A percentile compares a stretch with the other conserved stretches of the same genome.
Conservation (phyloP, 2,113 vertebrate genomes). For the Strigops habroptila region DNA sequence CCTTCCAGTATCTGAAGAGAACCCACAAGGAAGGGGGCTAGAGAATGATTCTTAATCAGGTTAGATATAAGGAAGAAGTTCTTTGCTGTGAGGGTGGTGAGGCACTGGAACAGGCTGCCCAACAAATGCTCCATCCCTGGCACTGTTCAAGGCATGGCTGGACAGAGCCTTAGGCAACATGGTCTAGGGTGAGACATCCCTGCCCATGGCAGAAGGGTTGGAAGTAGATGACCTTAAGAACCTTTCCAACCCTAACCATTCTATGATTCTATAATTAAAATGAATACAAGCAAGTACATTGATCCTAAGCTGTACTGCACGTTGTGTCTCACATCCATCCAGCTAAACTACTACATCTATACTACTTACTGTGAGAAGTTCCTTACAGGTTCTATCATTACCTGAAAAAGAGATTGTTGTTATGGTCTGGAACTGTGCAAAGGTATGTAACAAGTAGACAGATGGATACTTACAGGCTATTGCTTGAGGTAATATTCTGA, state of each 20-base stretch:
- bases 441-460: not conserved
- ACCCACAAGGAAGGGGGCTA: too few species aligned
- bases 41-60: too few species aligned
- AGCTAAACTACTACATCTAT: not conserved
- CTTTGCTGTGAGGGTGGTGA: too few species aligned
- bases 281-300: not conserved
- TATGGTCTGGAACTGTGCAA: not conserved
- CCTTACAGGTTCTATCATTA: not conserved
- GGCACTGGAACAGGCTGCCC: not conserved
- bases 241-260: too few species aligned
- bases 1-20: too few species aligned
- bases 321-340: not conserved
- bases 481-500: not conserved
- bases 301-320: not conserved
- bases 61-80: too few species aligned
- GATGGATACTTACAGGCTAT: not conserved
- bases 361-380: not conserved
- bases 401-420: not conserved
- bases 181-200: too few species aligned
- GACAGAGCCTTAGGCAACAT: too few species aligned
- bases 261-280: not conserved
- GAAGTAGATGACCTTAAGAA: too few species aligned
- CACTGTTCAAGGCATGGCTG: not conserved
- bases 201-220: too few species aligned
- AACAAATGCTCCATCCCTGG: too few species aligned